A percentile compares a stretch with the other conserved stretches of the same genome.
phyloP scores from a whole-genome alignment of 2,113 vertebrate species.

The Scomber scombrus region DNA sequence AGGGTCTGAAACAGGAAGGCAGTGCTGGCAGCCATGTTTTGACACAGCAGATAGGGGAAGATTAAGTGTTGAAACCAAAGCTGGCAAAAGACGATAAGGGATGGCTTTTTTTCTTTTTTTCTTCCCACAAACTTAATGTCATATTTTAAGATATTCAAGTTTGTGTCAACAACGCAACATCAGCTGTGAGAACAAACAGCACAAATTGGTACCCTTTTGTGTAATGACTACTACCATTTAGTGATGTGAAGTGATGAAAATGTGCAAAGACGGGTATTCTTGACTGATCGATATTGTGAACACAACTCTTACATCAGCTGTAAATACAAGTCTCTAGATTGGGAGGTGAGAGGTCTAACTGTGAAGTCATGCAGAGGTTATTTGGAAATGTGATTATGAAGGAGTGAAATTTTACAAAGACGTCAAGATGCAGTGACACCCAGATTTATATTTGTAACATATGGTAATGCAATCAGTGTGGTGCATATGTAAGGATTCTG shows the following conservation, averaged over 20 bases:
- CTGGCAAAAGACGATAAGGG: slow-evolving; percentile 60
- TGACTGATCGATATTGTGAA: slow-evolving; percentile 35
- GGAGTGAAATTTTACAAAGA: slow-evolving; percentile 3
- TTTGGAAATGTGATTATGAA: slow-evolving; percentile 4
- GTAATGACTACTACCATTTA: not conserved
- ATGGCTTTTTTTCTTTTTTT: slow-evolving; percentile 47
- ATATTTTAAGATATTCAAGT: slow-evolving; percentile 51
- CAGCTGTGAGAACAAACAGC: slow-evolving; percentile 14
- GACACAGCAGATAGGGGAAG: slow-evolving; percentile 67
- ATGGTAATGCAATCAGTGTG: slow-evolving; percentile 41
- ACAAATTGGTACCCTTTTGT: not conserved
- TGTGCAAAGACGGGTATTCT: not conserved
- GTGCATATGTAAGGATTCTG: slow-evolving; percentile 52
- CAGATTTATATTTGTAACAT: slow-evolving; percentile 17
- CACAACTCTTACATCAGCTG: not conserved
- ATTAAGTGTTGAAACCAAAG: slow-evolving; percentile 72
- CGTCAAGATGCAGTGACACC: not conserved
- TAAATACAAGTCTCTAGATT: not conserved
- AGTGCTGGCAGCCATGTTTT: slow-evolving; percentile 58
- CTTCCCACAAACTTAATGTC: slow-evolving; percentile 19
- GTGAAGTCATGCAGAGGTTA: slow-evolving; percentile 35
- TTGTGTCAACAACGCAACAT: slow-evolving; percentile 42
- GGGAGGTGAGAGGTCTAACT: slow-evolving; percentile 29
- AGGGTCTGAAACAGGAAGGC: slow-evolving; percentile 46
- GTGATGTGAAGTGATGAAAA: not conserved